Conservation (phyloP, 2,797 vertebrate species). For the Dromococcyx pavoninus region DNA sequence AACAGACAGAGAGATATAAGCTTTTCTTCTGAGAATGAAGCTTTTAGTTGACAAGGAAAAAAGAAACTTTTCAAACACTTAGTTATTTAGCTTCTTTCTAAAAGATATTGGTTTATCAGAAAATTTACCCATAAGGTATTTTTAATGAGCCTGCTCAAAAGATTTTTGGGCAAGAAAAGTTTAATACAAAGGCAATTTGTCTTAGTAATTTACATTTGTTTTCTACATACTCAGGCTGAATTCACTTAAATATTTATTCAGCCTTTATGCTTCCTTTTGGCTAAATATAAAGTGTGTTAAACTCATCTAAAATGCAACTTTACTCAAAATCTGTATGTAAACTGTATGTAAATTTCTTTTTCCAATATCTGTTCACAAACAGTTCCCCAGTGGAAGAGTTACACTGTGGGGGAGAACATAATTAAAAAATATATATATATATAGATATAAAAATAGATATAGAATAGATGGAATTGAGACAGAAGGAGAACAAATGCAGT, state of each 20-base stretch:
- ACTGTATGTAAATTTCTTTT: background rate
- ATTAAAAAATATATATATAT: background rate
- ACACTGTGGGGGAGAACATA: background rate
- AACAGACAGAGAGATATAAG: background rate
- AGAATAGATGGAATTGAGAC: background rate
- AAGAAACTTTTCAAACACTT: slow-evolving; percentile 11
- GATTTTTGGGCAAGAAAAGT: slow-evolving; percentile 14
- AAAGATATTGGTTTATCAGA: slow-evolving; percentile 10
- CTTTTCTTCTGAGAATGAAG: background rate
- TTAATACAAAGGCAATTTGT: slow-evolving; percentile 57
- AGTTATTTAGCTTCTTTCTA: background rate
- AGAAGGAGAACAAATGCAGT: background rate
- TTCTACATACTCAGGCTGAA: slow-evolving; percentile 25
- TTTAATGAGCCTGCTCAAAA: slow-evolving; percentile 40
- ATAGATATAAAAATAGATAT: background rate
- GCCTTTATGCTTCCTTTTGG: slow-evolving; percentile 34
- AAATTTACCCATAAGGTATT: slow-evolving; percentile 37
- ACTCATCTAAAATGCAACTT: slow-evolving; percentile 13
- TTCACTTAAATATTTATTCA: slow-evolving; percentile 60
- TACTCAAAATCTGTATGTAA: background rate
- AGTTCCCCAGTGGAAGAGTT: background rate
- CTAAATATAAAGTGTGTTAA: slow-evolving; percentile 47
- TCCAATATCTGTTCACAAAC: background rate
- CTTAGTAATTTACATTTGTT: slow-evolving; percentile 42
- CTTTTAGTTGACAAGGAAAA: background rate